phyloP scores from a whole-genome alignment of 2,113 vertebrate species.

The Macrotis lagotis region DNA sequence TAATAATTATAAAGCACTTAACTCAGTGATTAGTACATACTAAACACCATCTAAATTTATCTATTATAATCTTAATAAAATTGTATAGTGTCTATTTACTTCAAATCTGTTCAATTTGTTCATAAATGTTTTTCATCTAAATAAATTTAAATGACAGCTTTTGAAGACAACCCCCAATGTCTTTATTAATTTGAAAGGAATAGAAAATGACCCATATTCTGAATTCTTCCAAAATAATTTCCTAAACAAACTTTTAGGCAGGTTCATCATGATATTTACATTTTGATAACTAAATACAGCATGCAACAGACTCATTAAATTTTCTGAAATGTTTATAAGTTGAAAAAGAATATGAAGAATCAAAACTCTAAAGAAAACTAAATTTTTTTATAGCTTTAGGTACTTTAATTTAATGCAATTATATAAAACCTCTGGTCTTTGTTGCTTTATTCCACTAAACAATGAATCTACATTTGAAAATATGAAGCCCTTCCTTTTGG shows the following conservation, averaged over 20 bases:
- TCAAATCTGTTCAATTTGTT: not conserved
- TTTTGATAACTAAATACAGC: not conserved
- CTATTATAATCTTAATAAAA: not conserved
- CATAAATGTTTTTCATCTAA: not conserved
- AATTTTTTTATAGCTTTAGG: not conserved
- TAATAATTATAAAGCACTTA: not conserved
- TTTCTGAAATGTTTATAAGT: not conserved
- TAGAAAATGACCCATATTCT: not conserved
- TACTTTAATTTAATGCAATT: not conserved
- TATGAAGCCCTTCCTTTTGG: not conserved
- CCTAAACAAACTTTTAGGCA: not conserved
- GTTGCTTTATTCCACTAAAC: not conserved
- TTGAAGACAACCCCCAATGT: not conserved
- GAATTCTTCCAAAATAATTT: not conserved
- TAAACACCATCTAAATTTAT: not conserved
- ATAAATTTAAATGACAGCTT: not conserved
- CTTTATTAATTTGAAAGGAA: conserved; percentile 2
- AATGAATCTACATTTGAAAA: not conserved
- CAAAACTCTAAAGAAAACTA: conserved; percentile 14
- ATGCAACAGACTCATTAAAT: not conserved
- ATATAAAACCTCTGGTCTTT: not conserved
- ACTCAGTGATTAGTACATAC: not conserved
- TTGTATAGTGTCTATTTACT: not conserved
- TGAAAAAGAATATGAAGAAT: not conserved
- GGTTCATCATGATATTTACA: not conserved